Percentiles rank a stretch among this genome's conserved stretches.
phyloP scores from a whole-genome alignment of 2,113 vertebrate genomes.

The Cnemophilus loriae region DNA sequence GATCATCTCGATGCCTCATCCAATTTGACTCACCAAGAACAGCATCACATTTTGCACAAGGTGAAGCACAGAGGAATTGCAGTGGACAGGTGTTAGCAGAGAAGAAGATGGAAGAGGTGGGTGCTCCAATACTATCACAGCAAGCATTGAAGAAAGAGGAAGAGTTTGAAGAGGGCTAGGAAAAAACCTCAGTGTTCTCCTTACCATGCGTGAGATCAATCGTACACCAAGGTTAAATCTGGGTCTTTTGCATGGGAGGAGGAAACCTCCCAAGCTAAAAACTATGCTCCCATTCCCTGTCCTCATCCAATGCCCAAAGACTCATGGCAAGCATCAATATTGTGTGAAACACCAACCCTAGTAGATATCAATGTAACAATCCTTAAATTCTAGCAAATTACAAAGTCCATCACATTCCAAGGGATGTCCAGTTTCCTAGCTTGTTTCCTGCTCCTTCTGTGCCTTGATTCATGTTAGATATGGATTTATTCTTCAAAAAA shows the following conservation, averaged over 20 bases:
- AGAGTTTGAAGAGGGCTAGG: background rate
- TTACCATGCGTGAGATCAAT: background rate
- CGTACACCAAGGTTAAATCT: background rate
- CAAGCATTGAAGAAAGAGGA: background rate
- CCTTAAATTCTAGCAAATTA: background rate
- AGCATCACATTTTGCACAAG: background rate
- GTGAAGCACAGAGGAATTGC: background rate
- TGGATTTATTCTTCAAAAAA: background rate
- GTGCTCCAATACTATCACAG: background rate
- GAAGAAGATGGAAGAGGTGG: background rate
- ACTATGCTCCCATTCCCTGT: background rate
- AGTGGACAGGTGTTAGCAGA: background rate
- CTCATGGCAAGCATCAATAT: background rate
- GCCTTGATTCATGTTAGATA: background rate
- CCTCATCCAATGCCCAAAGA: background rate
- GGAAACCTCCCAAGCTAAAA: background rate
- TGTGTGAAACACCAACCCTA: background rate
- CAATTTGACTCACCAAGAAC: background rate
- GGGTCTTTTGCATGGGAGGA: background rate
- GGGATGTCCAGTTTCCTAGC: background rate
- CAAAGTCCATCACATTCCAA: background rate
- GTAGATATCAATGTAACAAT: background rate
- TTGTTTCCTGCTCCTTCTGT: background rate
- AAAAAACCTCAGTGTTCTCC: background rate
- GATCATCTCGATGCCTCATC: fast-evolving